phyloP scores from a whole-genome alignment of 2,888 invertebrate genomes.

The Drosophila pullipes region DNA sequence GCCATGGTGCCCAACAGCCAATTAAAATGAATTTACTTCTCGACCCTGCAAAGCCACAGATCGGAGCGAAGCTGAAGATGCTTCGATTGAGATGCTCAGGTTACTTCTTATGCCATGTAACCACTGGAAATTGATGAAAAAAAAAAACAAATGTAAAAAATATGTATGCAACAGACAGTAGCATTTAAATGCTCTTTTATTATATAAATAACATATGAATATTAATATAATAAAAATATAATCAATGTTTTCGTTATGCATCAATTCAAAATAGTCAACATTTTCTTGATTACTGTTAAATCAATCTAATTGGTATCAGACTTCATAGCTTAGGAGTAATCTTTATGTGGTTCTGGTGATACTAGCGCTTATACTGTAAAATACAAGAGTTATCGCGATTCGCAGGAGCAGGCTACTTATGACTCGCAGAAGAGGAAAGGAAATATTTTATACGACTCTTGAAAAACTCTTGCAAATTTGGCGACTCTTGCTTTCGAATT shows the following conservation, averaged over 20 bases:
- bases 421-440: not conserved
- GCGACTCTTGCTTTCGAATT: not conserved
- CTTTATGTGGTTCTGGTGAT: not conserved
- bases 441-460: not conserved
- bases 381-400: not conserved
- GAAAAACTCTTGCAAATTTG: not conserved
- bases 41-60: slow-evolving; percentile 11
- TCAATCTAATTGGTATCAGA: not conserved
- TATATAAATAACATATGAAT: not conserved
- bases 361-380: not conserved
- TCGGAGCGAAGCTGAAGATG: slow-evolving; percentile 20
- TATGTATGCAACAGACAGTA: not conserved
- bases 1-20: slow-evolving; percentile 61
- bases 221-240: not conserved
- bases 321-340: not conserved
- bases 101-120: slow-evolving; percentile 1
- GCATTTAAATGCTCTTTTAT: not conserved
- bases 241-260: not conserved
- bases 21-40: slow-evolving; percentile 58
- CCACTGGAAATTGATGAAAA: not conserved
- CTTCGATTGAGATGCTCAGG: slow-evolving; percentile 22
- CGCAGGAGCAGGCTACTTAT: not conserved
- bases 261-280: not conserved
- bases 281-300: not conserved
- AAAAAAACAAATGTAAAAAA: not conserved